A percentile compares a stretch with the other conserved stretches of the same genome.
phyloP scores from a whole-genome alignment of 2,888 invertebrate genomes.

The Liopterus haemorrhoidalis region DNA sequence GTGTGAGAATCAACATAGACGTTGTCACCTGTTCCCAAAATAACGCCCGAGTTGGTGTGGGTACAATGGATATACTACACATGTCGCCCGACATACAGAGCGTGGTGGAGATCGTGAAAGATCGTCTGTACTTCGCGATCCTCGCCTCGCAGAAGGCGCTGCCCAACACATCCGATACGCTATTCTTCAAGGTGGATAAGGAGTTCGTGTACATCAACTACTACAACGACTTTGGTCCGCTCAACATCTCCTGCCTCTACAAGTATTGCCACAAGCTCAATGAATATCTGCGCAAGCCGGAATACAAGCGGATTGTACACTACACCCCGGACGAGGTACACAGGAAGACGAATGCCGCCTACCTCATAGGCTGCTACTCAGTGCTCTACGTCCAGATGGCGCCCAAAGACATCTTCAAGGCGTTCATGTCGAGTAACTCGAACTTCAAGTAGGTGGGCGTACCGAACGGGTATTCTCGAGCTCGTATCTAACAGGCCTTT shows the following conservation, averaged over 20 bases:
- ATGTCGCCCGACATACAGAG: slow-evolving; percentile 38
- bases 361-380: slow-evolving; percentile 76
- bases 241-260: slow-evolving; percentile 80
- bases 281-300: slow-evolving; percentile 62
- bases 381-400: slow-evolving; percentile 64
- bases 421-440: slow-evolving; percentile 12
- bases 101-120: slow-evolving; percentile 40
- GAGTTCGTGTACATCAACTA: slow-evolving; percentile 77
- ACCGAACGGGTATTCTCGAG: not conserved
- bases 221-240: slow-evolving; percentile 84
- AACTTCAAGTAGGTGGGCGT: slow-evolving; percentile 15
- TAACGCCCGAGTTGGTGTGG: slow-evolving; percentile 1
- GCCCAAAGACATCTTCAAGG: slow-evolving; percentile 59
- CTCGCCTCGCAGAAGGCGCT: slow-evolving; percentile 58
- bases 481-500: not conserved
- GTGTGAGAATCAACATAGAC: slow-evolving; percentile 1
- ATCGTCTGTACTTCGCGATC: slow-evolving; percentile 67
- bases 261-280: slow-evolving; percentile 74
- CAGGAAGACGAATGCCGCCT: slow-evolving; percentile 81
- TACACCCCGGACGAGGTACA: slow-evolving; percentile 69
- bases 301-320: slow-evolving; percentile 71
- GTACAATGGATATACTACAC: slow-evolving; percentile 32
- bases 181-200: slow-evolving; percentile 74
- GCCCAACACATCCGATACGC: slow-evolving; percentile 59
- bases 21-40: slow-evolving; percentile 7